Evolutionary conservation across 2,797 vertebrate species (phyloP), one percentile per base, ranked within the genome.

Genomic region (Hybognathus amarus): DNA sequence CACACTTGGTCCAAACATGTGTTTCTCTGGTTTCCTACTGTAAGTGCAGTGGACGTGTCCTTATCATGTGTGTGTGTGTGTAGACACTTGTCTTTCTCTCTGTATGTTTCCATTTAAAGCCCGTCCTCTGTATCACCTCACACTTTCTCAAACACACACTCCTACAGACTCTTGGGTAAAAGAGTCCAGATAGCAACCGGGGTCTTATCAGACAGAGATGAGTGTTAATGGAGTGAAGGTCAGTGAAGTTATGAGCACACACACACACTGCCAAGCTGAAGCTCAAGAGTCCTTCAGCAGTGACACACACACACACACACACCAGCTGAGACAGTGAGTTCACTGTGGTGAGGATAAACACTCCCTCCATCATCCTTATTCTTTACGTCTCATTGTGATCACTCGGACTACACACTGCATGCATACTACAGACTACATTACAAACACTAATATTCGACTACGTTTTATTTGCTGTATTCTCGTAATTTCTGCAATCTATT

Each of bases 201-300:
- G 73, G 64, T 74, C 61, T 88, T 92, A 91, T 92, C 92, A 89
- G 90, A 92, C 83, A 77, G 59, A 71, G 47, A 50, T 80, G 63
- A 80, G 86, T 77, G 15, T 87, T 90, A 90, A 91, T 91, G 89
- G 88, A 83, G 86, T 69, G 52, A 80, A 82, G 83, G 82, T 83
- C 84, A 78, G 56, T 45, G 54, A 73, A 42, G 64, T 66, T 36
- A 9, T 24, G 68, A 77, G 69, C n/a, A n/a, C n/a, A 15, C 13
- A 45, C 45, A 73, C 8, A n/a, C 70, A 73, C n/a, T 18, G 17
- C 33, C 30, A n/a, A 54, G 71, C 27, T 74, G 70, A 74, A 52
- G 36, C 30, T 54, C 20, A 3, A 40, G 73, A 38, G 20, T 56
- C 33, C 12, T 24, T n/a, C 52, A 24, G 33, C 50, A 38, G 20